Evolutionary conservation across 2,888 invertebrate species (phyloP).

Genomic region (Acronicta psi): DNA sequence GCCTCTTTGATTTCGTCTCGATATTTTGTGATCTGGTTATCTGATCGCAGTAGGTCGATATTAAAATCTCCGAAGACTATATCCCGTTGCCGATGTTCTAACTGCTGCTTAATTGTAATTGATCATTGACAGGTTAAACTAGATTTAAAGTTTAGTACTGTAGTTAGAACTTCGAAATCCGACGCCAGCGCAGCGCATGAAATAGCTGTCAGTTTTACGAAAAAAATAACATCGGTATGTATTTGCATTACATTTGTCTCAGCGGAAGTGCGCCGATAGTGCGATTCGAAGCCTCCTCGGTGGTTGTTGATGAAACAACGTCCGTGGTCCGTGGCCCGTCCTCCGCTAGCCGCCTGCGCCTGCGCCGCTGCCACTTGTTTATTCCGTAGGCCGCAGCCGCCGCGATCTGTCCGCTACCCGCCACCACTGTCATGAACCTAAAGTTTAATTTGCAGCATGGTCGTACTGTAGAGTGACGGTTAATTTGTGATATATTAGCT

Average conservation of each 20-base stretch:
- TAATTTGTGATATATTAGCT: constrained; percentile 48
- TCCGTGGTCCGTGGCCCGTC: constrained; percentile 43
- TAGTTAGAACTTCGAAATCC: too few species aligned
- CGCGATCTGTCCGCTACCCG: constrained; percentile 58
- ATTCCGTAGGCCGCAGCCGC: constrained; percentile 57
- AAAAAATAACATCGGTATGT: constrained; percentile 3
- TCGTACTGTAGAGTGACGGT: constrained; percentile 51
- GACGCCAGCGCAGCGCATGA: neutral
- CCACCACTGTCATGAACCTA: constrained; percentile 34
- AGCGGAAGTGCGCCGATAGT: constrained; percentile 55
- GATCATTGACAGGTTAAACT: too few species aligned
- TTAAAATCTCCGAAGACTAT: too few species aligned
- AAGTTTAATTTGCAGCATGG: constrained; percentile 50
- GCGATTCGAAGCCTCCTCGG: constrained; percentile 53
- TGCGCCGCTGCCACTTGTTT: constrained; percentile 45
- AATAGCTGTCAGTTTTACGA: neutral
- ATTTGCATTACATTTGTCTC: constrained; percentile 39
- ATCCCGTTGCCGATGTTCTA: too few species aligned
- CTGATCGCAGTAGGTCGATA: too few species aligned
- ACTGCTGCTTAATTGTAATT: too few species aligned
- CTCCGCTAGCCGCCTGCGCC: constrained; percentile 30
- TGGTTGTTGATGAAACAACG: constrained; percentile 64
- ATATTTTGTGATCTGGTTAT: too few species aligned
- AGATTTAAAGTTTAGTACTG: too few species aligned
- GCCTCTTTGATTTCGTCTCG: too few species aligned